Evolutionary conservation across 1,140 invertebrate genomes (phyloP).

Genomic region (Adoxophyes honmai): DNA sequence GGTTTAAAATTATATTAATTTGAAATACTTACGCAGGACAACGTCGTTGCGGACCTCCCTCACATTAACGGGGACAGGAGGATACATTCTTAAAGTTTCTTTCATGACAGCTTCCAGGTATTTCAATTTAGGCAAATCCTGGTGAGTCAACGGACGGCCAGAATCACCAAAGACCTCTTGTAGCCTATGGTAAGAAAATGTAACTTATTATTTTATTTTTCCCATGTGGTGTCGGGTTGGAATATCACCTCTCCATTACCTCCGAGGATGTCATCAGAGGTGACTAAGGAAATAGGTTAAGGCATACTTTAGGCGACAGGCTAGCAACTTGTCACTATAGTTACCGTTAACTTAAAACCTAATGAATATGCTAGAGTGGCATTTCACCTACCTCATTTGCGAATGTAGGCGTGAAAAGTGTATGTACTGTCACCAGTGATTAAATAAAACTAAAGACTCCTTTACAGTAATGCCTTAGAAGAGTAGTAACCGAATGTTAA

Average conservation of each 20-base stretch:
- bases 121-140: constrained; percentile 69
- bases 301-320: too few species aligned
- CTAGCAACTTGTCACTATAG: too few species aligned
- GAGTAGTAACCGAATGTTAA: too few species aligned
- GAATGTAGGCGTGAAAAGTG: background rate
- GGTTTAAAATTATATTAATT: background rate
- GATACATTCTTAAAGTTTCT: constrained; percentile 73
- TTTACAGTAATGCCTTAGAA: background rate
- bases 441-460: too few species aligned
- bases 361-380: background rate
- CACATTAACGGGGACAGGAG: constrained; percentile 77
- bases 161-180: constrained; percentile 72
- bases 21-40: constrained; percentile 25
- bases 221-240: too few species aligned
- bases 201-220: background rate
- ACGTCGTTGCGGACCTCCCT: constrained; percentile 59
- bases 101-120: constrained; percentile 79
- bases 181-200: background rate
- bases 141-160: constrained; percentile 42
- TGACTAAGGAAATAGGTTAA: too few species aligned
- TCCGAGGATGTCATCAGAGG: too few species aligned
- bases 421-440: too few species aligned
- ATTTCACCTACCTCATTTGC: background rate
- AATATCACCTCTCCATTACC: too few species aligned
- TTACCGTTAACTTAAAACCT: too few species aligned